Evolutionary conservation across 2,113 vertebrate genomes (phyloP).

Genomic region (Psittacara wagleri): DNA sequence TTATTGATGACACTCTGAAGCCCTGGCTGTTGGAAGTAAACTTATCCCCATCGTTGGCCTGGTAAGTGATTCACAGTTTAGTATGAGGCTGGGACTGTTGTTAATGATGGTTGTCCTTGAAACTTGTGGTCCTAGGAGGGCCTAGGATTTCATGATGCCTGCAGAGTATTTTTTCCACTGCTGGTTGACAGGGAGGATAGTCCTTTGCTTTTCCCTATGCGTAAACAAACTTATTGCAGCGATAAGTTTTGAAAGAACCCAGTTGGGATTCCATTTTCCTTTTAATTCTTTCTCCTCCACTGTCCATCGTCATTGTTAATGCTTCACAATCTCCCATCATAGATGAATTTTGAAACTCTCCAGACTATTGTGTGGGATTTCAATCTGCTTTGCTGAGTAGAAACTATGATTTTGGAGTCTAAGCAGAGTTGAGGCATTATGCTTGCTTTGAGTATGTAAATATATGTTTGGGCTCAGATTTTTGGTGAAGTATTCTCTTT

Average conservation of each 20-base stretch:
- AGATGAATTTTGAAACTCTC: not conserved
- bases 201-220: not conserved
- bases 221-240: not conserved
- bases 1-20: constrained; percentile 94
- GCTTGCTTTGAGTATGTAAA: not conserved
- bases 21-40: constrained; percentile 98
- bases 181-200: not conserved
- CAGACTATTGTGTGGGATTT: not conserved
- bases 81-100: not conserved
- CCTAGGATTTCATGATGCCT: not conserved
- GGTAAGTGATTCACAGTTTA: constrained; percentile 79
- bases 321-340: not conserved
- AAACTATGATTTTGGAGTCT: not conserved
- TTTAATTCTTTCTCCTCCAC: not conserved
- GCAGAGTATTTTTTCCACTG: not conserved
- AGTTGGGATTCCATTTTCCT: not conserved
- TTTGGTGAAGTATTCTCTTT: not conserved
- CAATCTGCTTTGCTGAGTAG: not conserved
- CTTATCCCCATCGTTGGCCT: constrained; percentile 93
- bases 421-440: not conserved
- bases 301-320: not conserved
- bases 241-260: not conserved
- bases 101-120: not conserved
- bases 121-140: not conserved
- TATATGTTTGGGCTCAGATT: not conserved